These are phyloP conservation scores for Cantharis rustica DNA, from an alignment of 2,888 invertebrate species.

Conservation along the genomic window DNA sequence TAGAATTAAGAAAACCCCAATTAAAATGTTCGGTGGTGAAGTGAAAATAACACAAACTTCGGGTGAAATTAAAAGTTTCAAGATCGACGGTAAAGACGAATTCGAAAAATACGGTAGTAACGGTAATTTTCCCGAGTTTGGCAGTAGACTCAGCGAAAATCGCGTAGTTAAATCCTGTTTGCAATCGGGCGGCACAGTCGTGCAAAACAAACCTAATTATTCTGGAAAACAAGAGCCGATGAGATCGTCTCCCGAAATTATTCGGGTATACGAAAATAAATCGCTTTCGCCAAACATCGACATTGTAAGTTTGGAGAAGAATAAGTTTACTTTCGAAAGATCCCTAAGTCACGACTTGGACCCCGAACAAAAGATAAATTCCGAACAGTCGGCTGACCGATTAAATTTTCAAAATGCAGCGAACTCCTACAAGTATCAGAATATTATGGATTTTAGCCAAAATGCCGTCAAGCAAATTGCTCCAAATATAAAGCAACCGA, in stretches of 20 bases:
- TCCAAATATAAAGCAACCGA: constrained; percentile 54
- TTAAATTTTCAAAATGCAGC: constrained; percentile 28
- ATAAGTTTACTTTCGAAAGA: constrained; percentile 34
- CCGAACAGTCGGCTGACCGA: not conserved
- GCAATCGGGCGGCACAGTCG: constrained; percentile 80
- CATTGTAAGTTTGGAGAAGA: constrained; percentile 40
- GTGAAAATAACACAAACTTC: constrained; percentile 74
- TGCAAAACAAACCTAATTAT: constrained; percentile 51
- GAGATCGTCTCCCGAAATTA: constrained; percentile 45
- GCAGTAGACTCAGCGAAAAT: constrained; percentile 53
- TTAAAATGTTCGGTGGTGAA: constrained; percentile 79
- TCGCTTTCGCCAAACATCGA: constrained; percentile 48
- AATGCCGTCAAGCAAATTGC: constrained; percentile 54
- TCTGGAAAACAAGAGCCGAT: constrained; percentile 36
- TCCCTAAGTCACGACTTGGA: constrained; percentile 9
- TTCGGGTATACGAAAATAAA: constrained; percentile 49
- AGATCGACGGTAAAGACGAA: constrained; percentile 49
- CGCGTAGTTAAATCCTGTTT: constrained; percentile 81
- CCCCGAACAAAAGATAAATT: not conserved
- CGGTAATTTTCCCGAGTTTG: constrained; percentile 42
- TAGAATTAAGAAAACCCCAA: constrained; percentile 48
- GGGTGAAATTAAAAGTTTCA: constrained; percentile 67
- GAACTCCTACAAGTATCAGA: constrained; percentile 44
- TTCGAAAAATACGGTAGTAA: constrained; percentile 39
- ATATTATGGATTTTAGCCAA: constrained; percentile 55